Percentiles rank a stretch among this genome's conserved stretches.
These are phyloP conservation scores for Neelides sp. DNA, from an alignment of 1,140 invertebrate species.

Conservation along the genomic window DNA sequence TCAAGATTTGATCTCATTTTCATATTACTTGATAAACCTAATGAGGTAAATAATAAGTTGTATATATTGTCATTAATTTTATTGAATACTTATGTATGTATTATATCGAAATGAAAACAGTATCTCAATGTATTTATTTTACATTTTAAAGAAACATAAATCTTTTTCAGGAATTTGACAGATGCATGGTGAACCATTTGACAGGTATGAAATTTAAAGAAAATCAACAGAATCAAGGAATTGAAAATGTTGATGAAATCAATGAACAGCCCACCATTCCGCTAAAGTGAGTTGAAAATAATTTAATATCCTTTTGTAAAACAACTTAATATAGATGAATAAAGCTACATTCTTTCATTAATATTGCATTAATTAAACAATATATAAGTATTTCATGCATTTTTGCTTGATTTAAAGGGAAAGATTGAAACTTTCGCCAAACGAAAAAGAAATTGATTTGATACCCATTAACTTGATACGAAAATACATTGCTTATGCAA, in stretches of 20 bases:
- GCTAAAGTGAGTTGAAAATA: too few species aligned
- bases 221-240: background rate
- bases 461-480: constrained; percentile 62
- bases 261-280: too few species aligned
- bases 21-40: constrained; percentile 72
- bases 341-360: too few species aligned
- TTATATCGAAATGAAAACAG: constrained; percentile 7
- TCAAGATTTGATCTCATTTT: constrained; percentile 90
- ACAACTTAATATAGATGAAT: too few species aligned
- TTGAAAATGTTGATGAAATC: too few species aligned
- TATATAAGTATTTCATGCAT: background rate
- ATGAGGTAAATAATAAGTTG: constrained; percentile 56
- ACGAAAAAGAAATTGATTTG: constrained; percentile 51
- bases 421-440: constrained; percentile 46
- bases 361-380: too few species aligned
- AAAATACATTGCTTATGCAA: constrained; percentile 84
- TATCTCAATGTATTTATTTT: constrained; percentile 4
- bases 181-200: constrained; percentile 65
- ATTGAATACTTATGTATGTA: background rate
- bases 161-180: constrained; percentile 50
- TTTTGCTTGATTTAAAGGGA: constrained; percentile 39
- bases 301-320: too few species aligned
- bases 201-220: constrained; percentile 43
- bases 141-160: constrained; percentile 4
- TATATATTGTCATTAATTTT: too few species aligned